Evolutionary conservation across 2,888 invertebrate genomes (phyloP).

Genomic region (Peribatodes rhomboidaria): DNA sequence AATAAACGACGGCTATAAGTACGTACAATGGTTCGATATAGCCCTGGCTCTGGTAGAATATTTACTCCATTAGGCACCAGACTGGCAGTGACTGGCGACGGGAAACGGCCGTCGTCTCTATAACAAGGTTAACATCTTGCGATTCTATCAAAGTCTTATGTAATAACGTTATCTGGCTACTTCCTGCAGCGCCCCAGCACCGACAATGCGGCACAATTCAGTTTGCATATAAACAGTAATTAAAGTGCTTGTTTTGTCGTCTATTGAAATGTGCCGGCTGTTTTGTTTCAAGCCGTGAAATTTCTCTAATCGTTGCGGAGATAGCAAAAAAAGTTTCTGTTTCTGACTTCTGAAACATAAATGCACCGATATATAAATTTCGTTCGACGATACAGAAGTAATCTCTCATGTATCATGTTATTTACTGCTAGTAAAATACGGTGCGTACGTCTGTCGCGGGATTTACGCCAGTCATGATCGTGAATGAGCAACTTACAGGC

Average conservation of each 20-base stretch:
- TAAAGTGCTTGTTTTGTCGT: slow-evolving; percentile 47
- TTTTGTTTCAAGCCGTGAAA: slow-evolving; percentile 44
- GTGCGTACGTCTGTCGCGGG: slow-evolving; percentile 33
- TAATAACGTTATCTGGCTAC: slow-evolving; percentile 66
- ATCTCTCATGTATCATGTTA: slow-evolving; percentile 24
- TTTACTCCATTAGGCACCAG: slow-evolving; percentile 66
- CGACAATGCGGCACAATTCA: slow-evolving; percentile 50
- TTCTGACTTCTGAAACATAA: slow-evolving; percentile 3
- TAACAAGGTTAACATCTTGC: slow-evolving; percentile 76
- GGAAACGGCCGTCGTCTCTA: slow-evolving; percentile 64
- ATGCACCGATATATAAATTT: slow-evolving; percentile 12
- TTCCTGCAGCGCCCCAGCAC: slow-evolving; percentile 47
- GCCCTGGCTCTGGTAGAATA: slow-evolving; percentile 51
- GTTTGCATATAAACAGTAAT: slow-evolving; percentile 55
- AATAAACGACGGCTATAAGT: background rate
- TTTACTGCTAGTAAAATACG: slow-evolving; percentile 32
- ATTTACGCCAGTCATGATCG: slow-evolving; percentile 42
- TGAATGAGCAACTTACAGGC: slow-evolving; percentile 35
- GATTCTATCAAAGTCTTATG: slow-evolving; percentile 71
- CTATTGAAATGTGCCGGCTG: slow-evolving; percentile 37
- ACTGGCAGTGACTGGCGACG: slow-evolving; percentile 60
- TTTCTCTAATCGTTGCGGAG: slow-evolving; percentile 40
- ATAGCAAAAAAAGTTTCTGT: slow-evolving; percentile 12
- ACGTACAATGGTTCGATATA: slow-evolving; percentile 27
- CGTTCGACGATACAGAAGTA: slow-evolving; percentile 16